Conservation (phyloP, 1,140 invertebrate species). For the Coptotermes formosanus region DNA sequence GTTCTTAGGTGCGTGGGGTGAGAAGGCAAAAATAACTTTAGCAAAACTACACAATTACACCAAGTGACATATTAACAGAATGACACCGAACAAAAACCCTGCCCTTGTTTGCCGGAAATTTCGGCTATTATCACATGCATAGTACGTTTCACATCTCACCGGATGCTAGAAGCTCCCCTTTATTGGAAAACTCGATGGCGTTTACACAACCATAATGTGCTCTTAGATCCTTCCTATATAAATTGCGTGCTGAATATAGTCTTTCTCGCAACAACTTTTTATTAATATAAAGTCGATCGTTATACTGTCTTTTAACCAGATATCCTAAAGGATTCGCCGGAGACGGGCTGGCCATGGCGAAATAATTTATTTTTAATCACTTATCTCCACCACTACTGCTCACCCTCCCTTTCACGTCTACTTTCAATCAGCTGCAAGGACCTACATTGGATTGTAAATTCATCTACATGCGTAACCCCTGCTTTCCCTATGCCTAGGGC, state of each 20-base stretch:
- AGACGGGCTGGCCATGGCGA: slow-evolving; percentile 48
- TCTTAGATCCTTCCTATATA: slow-evolving; percentile 81
- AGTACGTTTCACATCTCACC: slow-evolving; percentile 57
- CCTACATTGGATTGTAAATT: neutral
- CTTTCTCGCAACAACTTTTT: slow-evolving; percentile 62
- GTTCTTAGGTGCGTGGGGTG: no score
- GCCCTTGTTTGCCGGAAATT: neutral
- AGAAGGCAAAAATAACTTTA: no score
- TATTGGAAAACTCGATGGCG: slow-evolving; percentile 89
- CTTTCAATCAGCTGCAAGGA: slow-evolving; percentile 18
- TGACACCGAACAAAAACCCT: neutral
- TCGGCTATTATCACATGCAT: neutral
- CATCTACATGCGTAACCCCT: neutral
- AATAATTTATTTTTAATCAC: slow-evolving; percentile 15
- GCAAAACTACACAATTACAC: no score
- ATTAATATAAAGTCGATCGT: slow-evolving; percentile 49
- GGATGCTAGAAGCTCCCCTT: slow-evolving; percentile 82
- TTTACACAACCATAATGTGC: slow-evolving; percentile 96
- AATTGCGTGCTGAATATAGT: slow-evolving; percentile 63
- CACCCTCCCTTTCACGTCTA: neutral
- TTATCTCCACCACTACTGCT: neutral
- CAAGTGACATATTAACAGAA: neutral
- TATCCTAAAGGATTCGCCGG: slow-evolving; percentile 52
- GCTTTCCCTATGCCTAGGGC: neutral
- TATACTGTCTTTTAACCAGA: slow-evolving; percentile 52